Percentiles rank a stretch among this genome's conserved stretches.
Evolutionary conservation across 2,888 invertebrate genomes (phyloP).

Genomic region (Lamellibrachia columna): DNA sequence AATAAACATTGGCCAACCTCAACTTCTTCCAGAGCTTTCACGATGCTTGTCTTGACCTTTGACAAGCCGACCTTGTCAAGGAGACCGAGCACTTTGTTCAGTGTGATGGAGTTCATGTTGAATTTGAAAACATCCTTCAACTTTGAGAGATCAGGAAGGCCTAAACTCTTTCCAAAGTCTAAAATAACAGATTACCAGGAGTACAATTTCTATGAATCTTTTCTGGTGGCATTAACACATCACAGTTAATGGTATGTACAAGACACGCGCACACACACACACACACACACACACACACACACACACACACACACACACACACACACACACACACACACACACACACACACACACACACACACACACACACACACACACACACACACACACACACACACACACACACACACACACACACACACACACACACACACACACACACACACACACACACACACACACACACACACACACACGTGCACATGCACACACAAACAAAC

Average conservation of each 20-base stretch:
- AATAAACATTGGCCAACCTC: neutral
- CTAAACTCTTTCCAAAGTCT: constrained; percentile 7
- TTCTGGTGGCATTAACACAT: neutral
- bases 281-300: too few species aligned
- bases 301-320: too few species aligned
- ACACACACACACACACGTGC: too few species aligned
- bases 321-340: too few species aligned
- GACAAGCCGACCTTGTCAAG: neutral
- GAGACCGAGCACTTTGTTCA: neutral
- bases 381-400: too few species aligned
- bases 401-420: too few species aligned
- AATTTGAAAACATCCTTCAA: neutral
- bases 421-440: too few species aligned
- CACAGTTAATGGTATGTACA: neutral
- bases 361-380: too few species aligned
- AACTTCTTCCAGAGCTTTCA: neutral
- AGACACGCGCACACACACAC: too few species aligned
- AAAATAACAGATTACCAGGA: neutral
- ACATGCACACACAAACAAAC: too few species aligned
- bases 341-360: too few species aligned
- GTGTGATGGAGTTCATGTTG: neutral
- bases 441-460: too few species aligned
- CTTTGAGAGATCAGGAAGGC: neutral
- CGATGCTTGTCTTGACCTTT: neutral
- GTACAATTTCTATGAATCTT: neutral